Base-by-base conservation (phyloP, 2,888 invertebrate genomes). In the Himalopsyche japonica region DNA sequence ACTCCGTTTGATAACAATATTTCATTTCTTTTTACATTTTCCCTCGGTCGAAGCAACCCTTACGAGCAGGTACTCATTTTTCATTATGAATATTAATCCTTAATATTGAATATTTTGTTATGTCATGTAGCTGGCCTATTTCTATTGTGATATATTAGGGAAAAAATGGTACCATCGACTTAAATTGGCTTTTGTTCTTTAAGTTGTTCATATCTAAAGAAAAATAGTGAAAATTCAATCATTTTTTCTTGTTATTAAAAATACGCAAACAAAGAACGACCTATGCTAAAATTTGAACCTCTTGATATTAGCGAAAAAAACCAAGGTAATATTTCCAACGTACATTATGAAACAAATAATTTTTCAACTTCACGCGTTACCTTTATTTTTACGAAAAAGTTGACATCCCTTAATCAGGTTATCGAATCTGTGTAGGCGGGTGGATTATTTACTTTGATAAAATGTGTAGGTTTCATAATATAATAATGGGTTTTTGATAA, bases 1-100 rank as follows among this genome's bases (percentile, higher is more conserved):
- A 80, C 57, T n/a, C 12, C 30, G 34, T 80, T 80, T 64, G 64
- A 80, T 34, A 80, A 64, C 27, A n/a, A 49, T 80, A 57, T 49
- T 80, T 49, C 18, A 30, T 30, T 47, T 47, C 32, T 34, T 47
- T 47, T 57, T 57, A 27, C 30, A 20, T 57, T 32, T 48, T 70
- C 30, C 27, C 70, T 70, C 1, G 20, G 8, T 10, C 70, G 70
- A 70, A 70, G 30, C 27, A 20, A 24, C 70, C 27, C 70, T 70
- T 20, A 30, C 70, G 30, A 27, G 5, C 15, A 43, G 57, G 57
- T 70, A 49, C 82, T 57, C 84, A 82, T 84, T 84, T 82, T 82
- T 84, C 84, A 84, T 80, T 82, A 80, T 76, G 82, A 82, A 79
- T 84, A 82, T 84, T 84, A 82, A 82, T 84, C 80, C 64, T 49